phyloP scores from a whole-genome alignment of 2,113 vertebrate species.

The Ctenodactylus gundi region DNA sequence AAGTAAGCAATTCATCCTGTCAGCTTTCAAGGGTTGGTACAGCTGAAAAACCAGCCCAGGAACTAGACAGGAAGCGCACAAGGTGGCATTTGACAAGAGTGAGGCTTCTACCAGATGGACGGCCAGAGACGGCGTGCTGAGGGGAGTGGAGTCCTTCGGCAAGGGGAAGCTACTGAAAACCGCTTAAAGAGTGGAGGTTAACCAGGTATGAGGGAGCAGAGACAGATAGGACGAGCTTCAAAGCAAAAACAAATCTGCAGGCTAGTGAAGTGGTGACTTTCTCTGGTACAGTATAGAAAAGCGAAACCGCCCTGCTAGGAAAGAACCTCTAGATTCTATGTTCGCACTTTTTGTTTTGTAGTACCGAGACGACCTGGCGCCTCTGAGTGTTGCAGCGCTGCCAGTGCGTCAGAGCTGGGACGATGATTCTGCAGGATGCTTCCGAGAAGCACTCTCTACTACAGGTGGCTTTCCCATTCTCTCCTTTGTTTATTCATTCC shows the following conservation, averaged over 20 bases:
- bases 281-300: neutral
- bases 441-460: neutral
- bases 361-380: neutral
- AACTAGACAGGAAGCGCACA: slow-evolving; percentile 57
- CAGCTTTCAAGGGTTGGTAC: slow-evolving; percentile 72
- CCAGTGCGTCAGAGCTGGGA: neutral
- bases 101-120: slow-evolving; percentile 56
- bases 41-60: slow-evolving; percentile 59
- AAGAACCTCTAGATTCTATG: neutral
- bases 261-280: neutral
- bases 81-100: slow-evolving; percentile 68
- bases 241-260: neutral
- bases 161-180: slow-evolving; percentile 2
- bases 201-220: neutral
- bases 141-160: slow-evolving; percentile 39
- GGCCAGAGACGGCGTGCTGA: slow-evolving; percentile 59
- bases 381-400: neutral
- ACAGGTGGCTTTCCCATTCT: neutral
- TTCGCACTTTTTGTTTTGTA: neutral
- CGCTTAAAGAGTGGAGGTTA: slow-evolving; percentile 40
- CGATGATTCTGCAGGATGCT: neutral
- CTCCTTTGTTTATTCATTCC: neutral
- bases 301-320: neutral
- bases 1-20: slow-evolving; percentile 78
- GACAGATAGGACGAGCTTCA: neutral